Evolutionary conservation across 2,888 invertebrate genomes (phyloP).

Genomic region (Siphlonurus alternatus): DNA sequence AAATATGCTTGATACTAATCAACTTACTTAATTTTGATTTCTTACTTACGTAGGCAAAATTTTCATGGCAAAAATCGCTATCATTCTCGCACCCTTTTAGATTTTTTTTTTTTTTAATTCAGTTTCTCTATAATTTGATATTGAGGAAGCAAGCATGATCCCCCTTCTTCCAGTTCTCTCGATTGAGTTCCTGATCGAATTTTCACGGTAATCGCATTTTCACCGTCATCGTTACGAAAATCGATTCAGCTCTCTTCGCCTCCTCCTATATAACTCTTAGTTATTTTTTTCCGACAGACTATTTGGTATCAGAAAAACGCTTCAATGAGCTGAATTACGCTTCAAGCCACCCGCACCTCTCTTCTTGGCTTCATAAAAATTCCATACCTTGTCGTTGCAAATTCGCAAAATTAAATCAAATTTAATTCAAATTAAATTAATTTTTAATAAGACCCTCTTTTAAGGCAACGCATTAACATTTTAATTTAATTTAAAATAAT

Average conservation of each 20-base stretch:
- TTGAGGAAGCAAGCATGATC: background rate
- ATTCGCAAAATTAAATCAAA: too few relatives aligned
- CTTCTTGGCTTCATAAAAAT: too few relatives aligned
- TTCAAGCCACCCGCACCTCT: too few relatives aligned
- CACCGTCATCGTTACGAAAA: background rate
- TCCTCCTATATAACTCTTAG: background rate
- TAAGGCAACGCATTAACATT: too few relatives aligned
- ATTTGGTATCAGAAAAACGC: background rate
- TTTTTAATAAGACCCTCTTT: too few relatives aligned
- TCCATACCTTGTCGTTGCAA: too few relatives aligned
- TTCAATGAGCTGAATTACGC: background rate
- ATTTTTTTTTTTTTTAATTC: background rate
- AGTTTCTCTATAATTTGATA: background rate
- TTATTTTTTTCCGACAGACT: background rate
- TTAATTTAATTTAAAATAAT: too few relatives aligned
- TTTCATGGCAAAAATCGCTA: background rate
- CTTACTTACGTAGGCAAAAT: background rate
- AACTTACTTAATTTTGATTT: too few relatives aligned
- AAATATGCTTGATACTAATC: too few relatives aligned
- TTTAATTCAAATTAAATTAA: too few relatives aligned
- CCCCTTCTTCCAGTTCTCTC: background rate
- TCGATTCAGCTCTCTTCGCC: background rate
- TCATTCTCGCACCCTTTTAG: background rate
- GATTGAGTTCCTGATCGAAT: background rate
- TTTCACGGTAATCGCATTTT: background rate